Evolutionary conservation across 2,113 vertebrate genomes (phyloP).

Genomic region (Lampris incognitus): DNA sequence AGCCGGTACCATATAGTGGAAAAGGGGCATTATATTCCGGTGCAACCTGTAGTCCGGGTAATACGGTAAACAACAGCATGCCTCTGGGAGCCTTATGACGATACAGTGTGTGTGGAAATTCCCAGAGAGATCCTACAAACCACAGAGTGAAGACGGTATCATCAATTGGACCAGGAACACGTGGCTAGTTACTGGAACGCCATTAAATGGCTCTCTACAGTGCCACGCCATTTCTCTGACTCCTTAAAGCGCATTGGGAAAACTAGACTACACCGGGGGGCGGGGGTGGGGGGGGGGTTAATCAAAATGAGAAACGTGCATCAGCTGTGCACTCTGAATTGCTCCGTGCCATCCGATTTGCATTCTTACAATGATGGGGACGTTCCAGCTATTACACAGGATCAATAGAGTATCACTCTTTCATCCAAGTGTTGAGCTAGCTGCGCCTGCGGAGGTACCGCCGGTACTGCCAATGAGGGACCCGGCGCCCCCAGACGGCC

Average conservation of each 20-base stretch:
- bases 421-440: conserved; percentile 8
- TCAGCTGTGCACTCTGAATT: conserved; percentile 6
- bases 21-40: no score
- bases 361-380: conserved; percentile 45
- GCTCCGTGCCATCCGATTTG: conserved; percentile 23
- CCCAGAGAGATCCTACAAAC: conserved; percentile 16
- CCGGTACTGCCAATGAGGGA: conserved; percentile 37
- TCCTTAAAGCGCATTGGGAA: conserved; percentile 57
- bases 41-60: conserved; percentile 14
- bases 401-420: conserved; percentile 25
- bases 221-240: no score
- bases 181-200: conserved; percentile 7
- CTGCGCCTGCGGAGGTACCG: conserved; percentile 7
- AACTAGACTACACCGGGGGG: conserved; percentile 71
- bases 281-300: conserved; percentile 70
- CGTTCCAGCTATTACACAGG: conserved; percentile 36
- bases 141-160: conserved; percentile 8
- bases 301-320: conserved; percentile 55
- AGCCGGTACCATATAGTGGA: no score
- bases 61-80: conserved; percentile 68
- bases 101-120: conserved; percentile 18
- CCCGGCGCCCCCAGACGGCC: conserved; percentile 36
- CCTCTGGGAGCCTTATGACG: conserved; percentile 40
- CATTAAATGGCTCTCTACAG: no score
- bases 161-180: conserved; percentile 38